These are phyloP conservation scores for Drosophila mulleri DNA, from an alignment of 2,888 invertebrate genomes.

Conservation along the genomic window DNA sequence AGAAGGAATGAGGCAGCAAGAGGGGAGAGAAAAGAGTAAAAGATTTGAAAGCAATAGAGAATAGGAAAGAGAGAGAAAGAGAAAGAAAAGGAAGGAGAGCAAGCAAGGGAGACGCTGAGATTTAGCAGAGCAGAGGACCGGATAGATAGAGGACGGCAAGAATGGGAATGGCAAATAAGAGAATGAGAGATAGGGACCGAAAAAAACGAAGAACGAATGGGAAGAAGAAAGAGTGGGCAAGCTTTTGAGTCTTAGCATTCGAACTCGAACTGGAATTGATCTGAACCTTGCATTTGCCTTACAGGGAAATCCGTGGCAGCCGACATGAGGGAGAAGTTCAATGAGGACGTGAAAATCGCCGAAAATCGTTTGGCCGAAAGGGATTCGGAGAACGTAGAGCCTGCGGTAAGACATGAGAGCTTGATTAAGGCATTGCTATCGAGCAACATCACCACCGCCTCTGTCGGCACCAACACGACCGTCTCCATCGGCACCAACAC, in stretches of 20 bases:
- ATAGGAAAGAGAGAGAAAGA: no score
- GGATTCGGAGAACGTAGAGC: neutral
- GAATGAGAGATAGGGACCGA: no score
- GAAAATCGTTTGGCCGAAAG: constrained; percentile 84
- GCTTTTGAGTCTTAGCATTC: no score
- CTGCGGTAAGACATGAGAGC: constrained; percentile 30
- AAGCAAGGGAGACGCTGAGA: no score
- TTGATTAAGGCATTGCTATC: constrained; percentile 58
- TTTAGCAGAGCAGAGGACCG: no score
- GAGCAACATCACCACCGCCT: constrained; percentile 1
- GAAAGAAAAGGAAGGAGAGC: no score
- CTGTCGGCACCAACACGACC: neutral
- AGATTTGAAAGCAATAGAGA: no score
- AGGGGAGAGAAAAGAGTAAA: neutral
- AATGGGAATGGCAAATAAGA: no score
- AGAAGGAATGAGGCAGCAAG: neutral
- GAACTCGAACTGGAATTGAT: no score
- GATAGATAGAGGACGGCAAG: no score
- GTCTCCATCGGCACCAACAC: neutral
- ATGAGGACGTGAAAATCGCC: constrained; percentile 90
- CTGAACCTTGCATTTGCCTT: neutral
- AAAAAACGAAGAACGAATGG: no score
- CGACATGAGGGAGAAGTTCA: constrained; percentile 90
- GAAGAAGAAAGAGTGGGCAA: no score
- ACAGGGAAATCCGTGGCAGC: constrained; percentile 43